Percentiles rank a stretch among this genome's conserved stretches.
phyloP scores from a whole-genome alignment of 1,140 invertebrate genomes.

The Pteromalus puparum region DNA sequence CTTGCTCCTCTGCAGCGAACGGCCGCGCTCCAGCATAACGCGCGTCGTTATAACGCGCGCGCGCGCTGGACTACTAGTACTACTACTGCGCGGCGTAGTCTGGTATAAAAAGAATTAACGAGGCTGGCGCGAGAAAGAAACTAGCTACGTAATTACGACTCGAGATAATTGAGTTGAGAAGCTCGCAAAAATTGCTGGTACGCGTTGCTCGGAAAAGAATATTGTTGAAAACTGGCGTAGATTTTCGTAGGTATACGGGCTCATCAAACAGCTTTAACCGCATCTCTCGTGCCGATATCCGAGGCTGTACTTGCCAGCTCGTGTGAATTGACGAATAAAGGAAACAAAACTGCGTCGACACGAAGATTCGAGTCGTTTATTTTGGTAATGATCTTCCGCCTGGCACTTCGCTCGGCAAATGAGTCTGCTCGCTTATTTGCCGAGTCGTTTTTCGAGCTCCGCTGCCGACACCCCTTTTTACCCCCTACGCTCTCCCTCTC shows the following conservation, averaged over 20 bases:
- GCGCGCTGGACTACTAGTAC: neutral
- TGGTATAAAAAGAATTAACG: conserved; percentile 1
- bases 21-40: neutral
- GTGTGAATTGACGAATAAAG: conserved; percentile 18
- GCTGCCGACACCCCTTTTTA: conserved; percentile 16
- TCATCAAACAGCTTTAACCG: neutral
- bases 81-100: neutral
- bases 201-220: neutral
- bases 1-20: neutral
- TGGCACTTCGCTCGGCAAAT: conserved; percentile 47
- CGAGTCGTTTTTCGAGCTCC: conserved; percentile 22
- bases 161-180: neutral
- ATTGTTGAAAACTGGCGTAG: neutral
- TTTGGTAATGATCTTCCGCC: conserved; percentile 48
- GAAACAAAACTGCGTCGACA: conserved; percentile 28
- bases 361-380: conserved; percentile 43
- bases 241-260: too few species aligned
- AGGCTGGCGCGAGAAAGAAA: neutral
- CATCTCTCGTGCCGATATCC: neutral
- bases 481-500: neutral
- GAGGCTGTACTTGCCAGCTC: neutral
- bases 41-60: neutral
- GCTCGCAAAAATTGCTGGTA: neutral
- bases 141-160: conserved; percentile 3
- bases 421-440: conserved; percentile 16